Base-by-base conservation (phyloP, 2,113 vertebrate genomes). In the Micronycteris hirsuta region DNA sequence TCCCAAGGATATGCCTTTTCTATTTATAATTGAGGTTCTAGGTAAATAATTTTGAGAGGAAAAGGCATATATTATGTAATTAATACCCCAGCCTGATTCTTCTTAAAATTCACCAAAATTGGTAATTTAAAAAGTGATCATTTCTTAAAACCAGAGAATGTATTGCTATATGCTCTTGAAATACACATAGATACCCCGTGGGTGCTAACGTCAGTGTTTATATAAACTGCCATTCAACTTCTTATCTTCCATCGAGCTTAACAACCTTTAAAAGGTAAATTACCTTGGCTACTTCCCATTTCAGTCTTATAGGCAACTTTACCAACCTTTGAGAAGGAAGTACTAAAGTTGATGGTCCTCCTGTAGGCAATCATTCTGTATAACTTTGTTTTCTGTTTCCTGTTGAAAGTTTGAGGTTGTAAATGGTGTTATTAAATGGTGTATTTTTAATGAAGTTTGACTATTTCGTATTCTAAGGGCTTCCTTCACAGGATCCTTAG, bases 231-330 rank as follows among this genome's bases (percentile, higher is more conserved):
- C 71, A 20, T 41, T 93, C 91, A 80, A 20, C 38, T 47, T 94
- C 77, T 88, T 81, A 38, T 96, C 90, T 92, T 77, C 47, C 63
- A 70, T 19, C 38, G 93, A 92, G 85, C 86, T 78, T 85, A 97
- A 96, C 93, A 97, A 94, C 91, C 91, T 97, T 96, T 95, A 7
- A 80, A 96, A 91, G 88, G 81, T 94, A 91, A 88, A 74, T 92
- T 65, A 26, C 20, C 92, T 89, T 84, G 86, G 81, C n/a, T 86
- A 2, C 77, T 93, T 93, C 88, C 52, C 2, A 1, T 85, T 86
- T 93, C 65, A 52, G 47, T 92, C 54, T 45, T 80, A 41, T 73
- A 47, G 49, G 81, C 71, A 94, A 86, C 81, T 28, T 82, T 82
- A 85, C 91, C 74, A 80, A 31, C 67, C 17, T 52, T 88, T 76